Evolutionary conservation across 2,888 invertebrate genomes (phyloP).

Genomic region (Geophilus truncorum): DNA sequence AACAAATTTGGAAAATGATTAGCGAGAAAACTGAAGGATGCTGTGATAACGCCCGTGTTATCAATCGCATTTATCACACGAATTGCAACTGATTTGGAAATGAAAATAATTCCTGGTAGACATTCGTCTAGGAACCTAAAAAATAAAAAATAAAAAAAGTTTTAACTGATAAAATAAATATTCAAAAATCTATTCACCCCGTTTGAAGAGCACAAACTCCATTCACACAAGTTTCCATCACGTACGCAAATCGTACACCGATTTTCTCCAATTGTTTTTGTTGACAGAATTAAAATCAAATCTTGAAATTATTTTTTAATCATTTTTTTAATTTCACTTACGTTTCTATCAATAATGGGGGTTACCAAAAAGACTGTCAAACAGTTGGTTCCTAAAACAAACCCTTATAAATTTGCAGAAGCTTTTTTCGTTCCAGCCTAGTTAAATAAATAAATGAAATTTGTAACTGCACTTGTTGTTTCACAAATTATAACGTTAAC

Average conservation of each 20-base stretch:
- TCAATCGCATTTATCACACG: too few species aligned
- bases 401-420: conserved; percentile 42
- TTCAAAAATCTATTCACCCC: conserved; percentile 40
- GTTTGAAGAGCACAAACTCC: conserved; percentile 41
- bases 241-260: conserved; percentile 41
- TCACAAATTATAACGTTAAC: conserved; percentile 32
- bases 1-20: too few species aligned
- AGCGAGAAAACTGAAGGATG: too few species aligned
- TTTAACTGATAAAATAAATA: neutral
- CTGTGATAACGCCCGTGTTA: conserved; percentile 41
- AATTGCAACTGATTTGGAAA: too few species aligned
- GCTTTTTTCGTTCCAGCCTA: conserved; percentile 43
- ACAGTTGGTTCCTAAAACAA: conserved; percentile 44
- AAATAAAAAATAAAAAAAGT: neutral
- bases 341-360: conserved; percentile 43
- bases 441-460: too few species aligned
- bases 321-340: conserved; percentile 41
- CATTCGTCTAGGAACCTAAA: too few species aligned
- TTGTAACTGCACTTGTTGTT: too few species aligned
- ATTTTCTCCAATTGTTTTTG: conserved; percentile 41
- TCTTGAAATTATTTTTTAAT: neutral
- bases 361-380: conserved; percentile 43
- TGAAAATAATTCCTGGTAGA: too few species aligned
- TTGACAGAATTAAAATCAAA: conserved; percentile 6
- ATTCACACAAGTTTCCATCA: conserved; percentile 40